phyloP scores from a whole-genome alignment of 2,797 vertebrate species.

The Coendou prehensilis region DNA sequence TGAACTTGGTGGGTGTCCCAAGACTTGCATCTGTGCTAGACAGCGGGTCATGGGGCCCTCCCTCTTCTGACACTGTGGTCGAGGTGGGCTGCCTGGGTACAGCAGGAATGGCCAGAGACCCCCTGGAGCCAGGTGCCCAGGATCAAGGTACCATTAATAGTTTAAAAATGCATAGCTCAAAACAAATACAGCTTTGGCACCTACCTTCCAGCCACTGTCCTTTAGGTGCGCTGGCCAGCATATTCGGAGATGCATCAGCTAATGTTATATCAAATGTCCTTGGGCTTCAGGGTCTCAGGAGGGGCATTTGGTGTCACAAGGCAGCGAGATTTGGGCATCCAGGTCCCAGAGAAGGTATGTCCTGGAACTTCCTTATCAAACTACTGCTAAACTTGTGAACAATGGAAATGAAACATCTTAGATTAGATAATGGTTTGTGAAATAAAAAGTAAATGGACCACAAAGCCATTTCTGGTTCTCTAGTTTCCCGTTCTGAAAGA shows the following conservation, averaged over 20 bases:
- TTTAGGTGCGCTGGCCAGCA: background rate
- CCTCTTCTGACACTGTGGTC: background rate
- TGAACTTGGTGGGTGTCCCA: background rate
- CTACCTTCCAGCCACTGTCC: background rate
- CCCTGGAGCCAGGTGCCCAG: background rate
- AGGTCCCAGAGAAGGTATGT: background rate
- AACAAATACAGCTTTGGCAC: background rate
- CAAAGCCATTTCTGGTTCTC: constrained; percentile 4
- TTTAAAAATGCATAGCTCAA: background rate
- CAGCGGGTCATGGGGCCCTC: too few species aligned
- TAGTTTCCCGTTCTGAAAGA: background rate
- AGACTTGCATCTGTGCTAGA: background rate
- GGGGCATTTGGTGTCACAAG: background rate
- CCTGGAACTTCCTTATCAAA: background rate
- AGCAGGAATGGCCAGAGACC: background rate
- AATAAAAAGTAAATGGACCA: constrained; percentile 2
- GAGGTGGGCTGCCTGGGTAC: background rate
- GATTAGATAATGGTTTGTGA: background rate
- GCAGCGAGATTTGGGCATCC: background rate
- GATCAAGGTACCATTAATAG: background rate
- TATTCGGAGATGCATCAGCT: background rate
- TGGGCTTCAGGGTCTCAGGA: background rate
- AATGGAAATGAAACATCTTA: constrained; percentile 2
- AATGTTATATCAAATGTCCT: background rate
- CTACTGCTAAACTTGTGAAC: constrained; percentile 28